Base-by-base conservation (phyloP, 2,888 invertebrate genomes). In the Elysia crispata region DNA sequence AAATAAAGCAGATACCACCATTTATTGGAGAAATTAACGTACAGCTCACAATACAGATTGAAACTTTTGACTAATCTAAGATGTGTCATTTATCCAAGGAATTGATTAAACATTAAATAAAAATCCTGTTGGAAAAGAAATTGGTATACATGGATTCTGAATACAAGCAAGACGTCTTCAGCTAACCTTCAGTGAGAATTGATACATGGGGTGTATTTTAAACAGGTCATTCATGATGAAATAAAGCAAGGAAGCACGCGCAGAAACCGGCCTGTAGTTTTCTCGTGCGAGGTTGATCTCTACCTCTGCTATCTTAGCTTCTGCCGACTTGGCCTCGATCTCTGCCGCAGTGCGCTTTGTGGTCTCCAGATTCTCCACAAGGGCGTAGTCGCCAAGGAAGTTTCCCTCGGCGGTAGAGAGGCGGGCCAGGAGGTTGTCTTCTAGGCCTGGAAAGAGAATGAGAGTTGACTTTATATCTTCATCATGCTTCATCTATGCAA, bases 161-260 rank as follows among this genome's bases (percentile, higher is more conserved):
- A n/a, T n/a, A n/a, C n/a, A n/a, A n/a, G n/a, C n/a, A n/a, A n/a
- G n/a, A n/a, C 11, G 41, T 41, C 3, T 41, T 41, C 41, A 41
- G 11, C 41, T 41, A 41, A 41, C 41, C 41, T 41, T 41, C 41
- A 41, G 11, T 6, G 41, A 41, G 41, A 41, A 41, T 92, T 98
- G 98, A 92, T 98, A 98, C 87, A 98, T 98, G 0, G 97, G 97
- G 93, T 98, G 97, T 83, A 98, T 98, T 31, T 97, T 97, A 92
- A 97, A 96, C 81, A 98, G 93, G 87, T 98, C 98, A 90, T 98
- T 98, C 57, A 98, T 93, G 86, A 98, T 98, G 89, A 98, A 98
- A 92, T 98, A 98, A 0, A 98, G 93, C 1, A 98, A 93, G 77
- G 98, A 97, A 0, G 98, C 98, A 89, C 98, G 94, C 0, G 97